These are phyloP conservation scores for Drosophila colorata DNA, from an alignment of 2,888 invertebrate species.

Conservation along the genomic window DNA sequence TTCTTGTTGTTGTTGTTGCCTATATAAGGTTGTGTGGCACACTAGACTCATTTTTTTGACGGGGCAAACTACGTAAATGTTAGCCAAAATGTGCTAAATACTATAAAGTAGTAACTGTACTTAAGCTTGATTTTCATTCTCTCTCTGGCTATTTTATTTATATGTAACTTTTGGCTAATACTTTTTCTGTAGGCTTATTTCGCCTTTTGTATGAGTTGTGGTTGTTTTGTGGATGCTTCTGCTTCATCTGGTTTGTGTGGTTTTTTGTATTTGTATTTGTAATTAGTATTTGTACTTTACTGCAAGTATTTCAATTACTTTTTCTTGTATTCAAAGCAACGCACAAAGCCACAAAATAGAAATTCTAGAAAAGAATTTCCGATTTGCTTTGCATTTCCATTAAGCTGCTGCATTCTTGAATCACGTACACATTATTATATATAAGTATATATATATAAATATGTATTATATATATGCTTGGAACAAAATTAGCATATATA, in stretches of 20 bases:
- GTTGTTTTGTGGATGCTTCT: slow-evolving; percentile 32
- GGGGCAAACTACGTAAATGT: slow-evolving; percentile 18
- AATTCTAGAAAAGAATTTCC: slow-evolving; percentile 6
- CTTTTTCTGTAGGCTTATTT: slow-evolving; percentile 49
- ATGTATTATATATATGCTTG: slow-evolving; percentile 28
- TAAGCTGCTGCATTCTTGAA: slow-evolving; percentile 38
- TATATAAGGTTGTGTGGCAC: slow-evolving; percentile 30
- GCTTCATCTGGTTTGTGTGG: slow-evolving; percentile 4
- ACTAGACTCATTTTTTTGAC: slow-evolving; percentile 26
- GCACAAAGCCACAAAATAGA: slow-evolving; percentile 42
- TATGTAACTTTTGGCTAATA: slow-evolving; percentile 72
- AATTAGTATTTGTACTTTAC: slow-evolving; percentile 83
- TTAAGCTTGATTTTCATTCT: slow-evolving; percentile 32
- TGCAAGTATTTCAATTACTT: slow-evolving; percentile 75
- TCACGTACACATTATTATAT: slow-evolving; percentile 32
- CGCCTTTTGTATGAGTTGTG: slow-evolving; percentile 34
- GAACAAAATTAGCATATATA: slow-evolving; percentile 41
- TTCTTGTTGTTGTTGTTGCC: slow-evolving; percentile 20
- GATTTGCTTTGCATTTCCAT: slow-evolving; percentile 15
- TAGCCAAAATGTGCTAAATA: slow-evolving; percentile 53
- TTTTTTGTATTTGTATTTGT: slow-evolving; percentile 39
- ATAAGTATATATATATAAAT: slow-evolving; percentile 14
- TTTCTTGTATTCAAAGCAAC: slow-evolving; percentile 45
- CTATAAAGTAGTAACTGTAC: slow-evolving; percentile 67
- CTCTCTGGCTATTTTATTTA: slow-evolving; percentile 35